Evolutionary conservation across 2,888 invertebrate genomes (phyloP), one percentile per base, ranked within the genome.

Genomic region (Eubasilissa splendida): DNA sequence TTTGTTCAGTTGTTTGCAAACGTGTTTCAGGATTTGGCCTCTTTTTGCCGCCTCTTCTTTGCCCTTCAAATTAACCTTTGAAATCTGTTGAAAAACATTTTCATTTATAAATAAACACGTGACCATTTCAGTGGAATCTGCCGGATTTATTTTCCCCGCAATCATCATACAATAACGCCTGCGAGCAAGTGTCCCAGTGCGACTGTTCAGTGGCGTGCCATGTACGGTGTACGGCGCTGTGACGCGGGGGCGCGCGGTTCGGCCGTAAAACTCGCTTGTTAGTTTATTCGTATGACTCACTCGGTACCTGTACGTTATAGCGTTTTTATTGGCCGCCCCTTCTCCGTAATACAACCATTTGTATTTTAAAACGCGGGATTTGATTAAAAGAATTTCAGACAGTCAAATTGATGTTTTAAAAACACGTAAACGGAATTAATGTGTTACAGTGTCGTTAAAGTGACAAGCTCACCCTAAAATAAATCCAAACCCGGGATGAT

Each of bases 371-470:
- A 74, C 63, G 33, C 70, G 12, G 71, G 60, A 68, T 75, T 65
- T 79, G 75, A 79, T 75, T 75, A 75, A 79, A 79, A 68, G 54
- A 79, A 58, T 59, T 65, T 77, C 65, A 79, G 76, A 70, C 70
- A 80, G 56, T 80, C 53, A 76, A 80, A 80, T 79, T 79, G 73
- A 82, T 80, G 82, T 71, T 59, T 22, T 31, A 53, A 42, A 79
- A 79, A 76, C 82, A 82, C 82, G 82, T 80, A 78, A 82, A 70
- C 42, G 56, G 68, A 80, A 74, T 75, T 65, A 75, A 79, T 79
- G 79, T 52, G 75, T 50, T 60, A 31, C 14, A 14, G 50, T 11
- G 60, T 59, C 59, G 50, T 75, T 60, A 75, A 60, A 60, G 75
- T 75, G 60, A 71, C 71, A 60, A 60, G 60, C 31, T 60, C 52